A percentile compares a stretch with the other conserved stretches of the same genome.
Conservation (phyloP, 2,888 invertebrate genomes). For the Tinea trinotella region DNA sequence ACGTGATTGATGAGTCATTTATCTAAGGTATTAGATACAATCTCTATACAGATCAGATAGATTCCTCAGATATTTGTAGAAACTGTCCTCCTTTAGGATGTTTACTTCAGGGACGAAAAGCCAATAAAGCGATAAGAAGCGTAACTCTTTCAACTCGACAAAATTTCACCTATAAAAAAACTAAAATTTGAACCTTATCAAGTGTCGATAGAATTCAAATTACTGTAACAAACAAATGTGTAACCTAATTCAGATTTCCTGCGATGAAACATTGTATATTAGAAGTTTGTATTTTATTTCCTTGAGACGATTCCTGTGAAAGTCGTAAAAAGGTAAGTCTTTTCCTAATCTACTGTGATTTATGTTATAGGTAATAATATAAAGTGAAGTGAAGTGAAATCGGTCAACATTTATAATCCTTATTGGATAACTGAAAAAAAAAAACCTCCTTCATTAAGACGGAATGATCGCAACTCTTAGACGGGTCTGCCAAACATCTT, state of each 20-base stretch:
- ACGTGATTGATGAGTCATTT: too few relatives aligned
- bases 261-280: neutral
- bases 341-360: neutral
- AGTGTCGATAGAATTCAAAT: neutral
- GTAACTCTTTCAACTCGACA: neutral
- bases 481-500: too few relatives aligned
- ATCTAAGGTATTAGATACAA: too few relatives aligned
- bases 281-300: slow-evolving; percentile 9
- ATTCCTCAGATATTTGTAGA: slow-evolving; percentile 23
- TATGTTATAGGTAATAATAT: too few relatives aligned
- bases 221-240: neutral
- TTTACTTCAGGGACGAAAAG: slow-evolving; percentile 5
- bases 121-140: slow-evolving; percentile 17
- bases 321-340: neutral
- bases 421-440: too few relatives aligned
- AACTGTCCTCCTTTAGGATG: slow-evolving; percentile 3
- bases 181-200: neutral
- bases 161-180: neutral
- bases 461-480: too few relatives aligned
- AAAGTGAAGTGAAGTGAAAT: too few relatives aligned
- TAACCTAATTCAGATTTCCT: neutral
- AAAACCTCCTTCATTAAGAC: too few relatives aligned
- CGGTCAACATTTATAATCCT: too few relatives aligned
- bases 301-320: neutral
- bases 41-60: neutral